Conservation (phyloP, 2,113 vertebrate genomes). For the Macaca nemestrina region DNA sequence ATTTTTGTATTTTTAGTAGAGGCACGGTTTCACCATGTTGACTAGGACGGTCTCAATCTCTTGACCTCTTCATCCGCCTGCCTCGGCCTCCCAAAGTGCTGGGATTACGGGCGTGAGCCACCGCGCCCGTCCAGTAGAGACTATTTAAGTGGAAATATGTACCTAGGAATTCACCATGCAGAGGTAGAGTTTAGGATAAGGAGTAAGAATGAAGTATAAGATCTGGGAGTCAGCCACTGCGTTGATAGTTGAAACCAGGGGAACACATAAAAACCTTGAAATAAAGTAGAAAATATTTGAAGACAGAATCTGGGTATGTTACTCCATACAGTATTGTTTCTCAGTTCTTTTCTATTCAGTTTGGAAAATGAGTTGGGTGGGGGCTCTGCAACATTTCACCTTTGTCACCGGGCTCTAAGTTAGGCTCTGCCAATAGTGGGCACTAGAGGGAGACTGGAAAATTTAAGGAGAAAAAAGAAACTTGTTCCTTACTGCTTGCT, state of each 20-base stretch:
- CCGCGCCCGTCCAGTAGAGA: neutral
- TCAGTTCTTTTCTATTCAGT: neutral
- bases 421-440: neutral
- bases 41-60: too few relatives aligned
- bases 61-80: too few relatives aligned
- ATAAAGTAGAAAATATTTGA: neutral
- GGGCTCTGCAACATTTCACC: neutral
- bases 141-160: neutral
- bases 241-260: neutral
- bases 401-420: neutral
- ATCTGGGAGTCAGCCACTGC: neutral
- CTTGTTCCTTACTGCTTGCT: neutral
- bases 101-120: too few relatives aligned
- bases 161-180: neutral
- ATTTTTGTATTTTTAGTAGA: too few relatives aligned
- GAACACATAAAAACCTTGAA: neutral
- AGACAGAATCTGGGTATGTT: neutral
- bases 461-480: neutral
- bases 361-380: neutral
- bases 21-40: too few relatives aligned
- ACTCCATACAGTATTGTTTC: neutral
- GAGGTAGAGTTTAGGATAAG: neutral
- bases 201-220: neutral
- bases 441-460: neutral
- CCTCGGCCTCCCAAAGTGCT: too few relatives aligned